Evolutionary conservation across 2,888 invertebrate genomes (phyloP).

Genomic region (Eilema griseolum): DNA sequence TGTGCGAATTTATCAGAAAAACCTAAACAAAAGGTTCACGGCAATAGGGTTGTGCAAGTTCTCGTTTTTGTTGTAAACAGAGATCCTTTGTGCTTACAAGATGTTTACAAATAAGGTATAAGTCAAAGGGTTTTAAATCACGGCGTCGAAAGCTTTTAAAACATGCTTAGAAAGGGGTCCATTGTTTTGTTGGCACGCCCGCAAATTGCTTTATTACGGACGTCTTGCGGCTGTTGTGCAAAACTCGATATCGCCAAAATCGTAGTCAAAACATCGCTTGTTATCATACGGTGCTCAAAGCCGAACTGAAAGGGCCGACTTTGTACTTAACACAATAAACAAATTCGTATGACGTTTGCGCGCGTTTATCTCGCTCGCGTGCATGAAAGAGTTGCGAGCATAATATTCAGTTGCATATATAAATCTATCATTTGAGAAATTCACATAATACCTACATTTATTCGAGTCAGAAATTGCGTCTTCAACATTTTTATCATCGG

Average conservation of each 20-base stretch:
- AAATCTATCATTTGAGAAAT: constrained; percentile 55
- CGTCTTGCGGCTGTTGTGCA: constrained; percentile 71
- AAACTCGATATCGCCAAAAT: constrained; percentile 83
- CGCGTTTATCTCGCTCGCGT: constrained; percentile 37
- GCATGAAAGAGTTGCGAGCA: constrained; percentile 45
- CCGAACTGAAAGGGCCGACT: constrained; percentile 36
- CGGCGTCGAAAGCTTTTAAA: constrained; percentile 85
- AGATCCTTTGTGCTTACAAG: constrained; percentile 77
- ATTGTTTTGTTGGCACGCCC: constrained; percentile 84
- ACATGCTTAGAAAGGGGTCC: constrained; percentile 81
- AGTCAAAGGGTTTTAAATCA: constrained; percentile 87
- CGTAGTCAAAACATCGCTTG: constrained; percentile 82
- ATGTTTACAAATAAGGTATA: constrained; percentile 85
- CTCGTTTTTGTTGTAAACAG: constrained; percentile 74
- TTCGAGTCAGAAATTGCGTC: constrained; percentile 41
- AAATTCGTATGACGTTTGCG: constrained; percentile 36
- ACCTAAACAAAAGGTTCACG: constrained; percentile 75
- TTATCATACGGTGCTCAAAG: constrained; percentile 67
- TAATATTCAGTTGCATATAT: constrained; percentile 48
- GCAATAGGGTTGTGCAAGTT: constrained; percentile 83
- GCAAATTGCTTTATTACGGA: constrained; percentile 86
- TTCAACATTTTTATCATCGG: constrained; percentile 47
- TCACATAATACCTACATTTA: constrained; percentile 47
- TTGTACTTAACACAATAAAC: constrained; percentile 47
- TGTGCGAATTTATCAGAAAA: constrained; percentile 59